Percentiles rank a stretch among this genome's conserved stretches.
Evolutionary conservation across 53 echinoderm and acorn worm genomes (phyloP).

Genomic region (Temnopleurus reevesii): DNA sequence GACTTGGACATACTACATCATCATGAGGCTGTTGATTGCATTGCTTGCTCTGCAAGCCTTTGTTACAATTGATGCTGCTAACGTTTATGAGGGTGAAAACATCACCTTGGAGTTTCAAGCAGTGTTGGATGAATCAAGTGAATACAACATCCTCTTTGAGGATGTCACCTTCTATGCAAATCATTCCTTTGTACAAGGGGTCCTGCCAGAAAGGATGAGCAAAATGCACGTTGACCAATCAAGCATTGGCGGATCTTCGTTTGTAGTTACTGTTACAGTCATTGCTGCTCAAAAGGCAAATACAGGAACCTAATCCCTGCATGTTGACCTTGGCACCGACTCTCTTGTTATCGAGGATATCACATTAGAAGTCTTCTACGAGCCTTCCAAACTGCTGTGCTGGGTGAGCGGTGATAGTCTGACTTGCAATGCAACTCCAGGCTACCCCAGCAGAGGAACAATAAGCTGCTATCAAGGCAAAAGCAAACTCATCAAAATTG

Average conservation of each 20-base stretch:
- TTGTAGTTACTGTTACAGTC: background rate
- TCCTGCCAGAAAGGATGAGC: background rate
- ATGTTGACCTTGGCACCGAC: background rate
- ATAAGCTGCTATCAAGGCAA: slow-evolving; percentile 28
- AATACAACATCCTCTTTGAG: slow-evolving; percentile 12
- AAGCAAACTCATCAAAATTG: background rate
- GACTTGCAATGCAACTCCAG: background rate
- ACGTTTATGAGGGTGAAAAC: background rate
- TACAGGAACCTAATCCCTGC: slow-evolving; percentile 4
- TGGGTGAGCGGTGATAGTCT: background rate
- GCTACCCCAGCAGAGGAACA: background rate
- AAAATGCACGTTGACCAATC: background rate
- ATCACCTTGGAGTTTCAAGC: background rate
- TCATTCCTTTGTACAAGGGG: background rate
- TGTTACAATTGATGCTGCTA: background rate
- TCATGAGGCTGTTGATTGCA: background rate
- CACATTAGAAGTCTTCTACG: background rate
- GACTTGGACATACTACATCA: no score
- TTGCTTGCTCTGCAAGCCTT: background rate
- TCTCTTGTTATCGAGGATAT: background rate
- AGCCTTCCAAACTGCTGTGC: background rate
- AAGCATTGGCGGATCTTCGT: background rate
- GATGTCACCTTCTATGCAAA: background rate
- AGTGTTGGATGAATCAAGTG: background rate
- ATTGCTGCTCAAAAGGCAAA: background rate